A percentile compares a stretch with the other conserved stretches of the same genome.
Evolutionary conservation across 2,113 vertebrate species (phyloP).

Genomic region (Myotis yumanensis): DNA sequence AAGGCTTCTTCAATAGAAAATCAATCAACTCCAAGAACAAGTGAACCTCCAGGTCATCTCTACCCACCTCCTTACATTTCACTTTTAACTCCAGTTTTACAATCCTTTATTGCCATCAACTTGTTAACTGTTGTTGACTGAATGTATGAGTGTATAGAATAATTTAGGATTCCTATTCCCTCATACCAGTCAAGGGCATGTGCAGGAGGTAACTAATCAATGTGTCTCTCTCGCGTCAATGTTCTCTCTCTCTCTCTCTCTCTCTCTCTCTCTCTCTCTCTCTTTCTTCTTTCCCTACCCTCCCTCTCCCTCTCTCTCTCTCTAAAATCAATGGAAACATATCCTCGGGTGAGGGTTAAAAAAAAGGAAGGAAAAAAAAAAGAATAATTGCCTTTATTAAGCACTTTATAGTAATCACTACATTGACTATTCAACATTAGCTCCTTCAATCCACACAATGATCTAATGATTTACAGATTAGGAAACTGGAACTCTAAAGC

Average conservation of each 20-base stretch:
- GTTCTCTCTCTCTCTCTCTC: background rate
- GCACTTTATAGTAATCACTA: conserved; percentile 19
- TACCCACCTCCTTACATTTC: background rate
- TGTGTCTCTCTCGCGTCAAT: background rate
- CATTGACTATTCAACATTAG: background rate
- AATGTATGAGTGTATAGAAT: background rate
- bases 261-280: background rate
- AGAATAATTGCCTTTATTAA: conserved; percentile 19
- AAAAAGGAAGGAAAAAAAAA: background rate
- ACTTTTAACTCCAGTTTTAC: background rate
- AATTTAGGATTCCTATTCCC: conserved; percentile 26
- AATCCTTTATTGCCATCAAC: conserved; percentile 34
- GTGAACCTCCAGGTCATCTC: conserved; percentile 79
- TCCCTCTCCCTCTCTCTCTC: background rate
- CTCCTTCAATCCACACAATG: conserved; percentile 23
- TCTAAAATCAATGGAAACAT: background rate
- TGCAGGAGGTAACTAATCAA: background rate
- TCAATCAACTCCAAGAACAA: conserved; percentile 95
- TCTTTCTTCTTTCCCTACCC: no score
- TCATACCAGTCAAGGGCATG: background rate
- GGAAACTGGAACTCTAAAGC: background rate
- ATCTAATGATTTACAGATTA: conserved; percentile 33
- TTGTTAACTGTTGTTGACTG: background rate
- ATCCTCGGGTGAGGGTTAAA: background rate
- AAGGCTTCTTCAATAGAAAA: conserved; percentile 94